Evolutionary conservation across 1,140 invertebrate species (phyloP), one percentile per base, ranked within the genome.

Genomic region (Chlorops oryzae): DNA sequence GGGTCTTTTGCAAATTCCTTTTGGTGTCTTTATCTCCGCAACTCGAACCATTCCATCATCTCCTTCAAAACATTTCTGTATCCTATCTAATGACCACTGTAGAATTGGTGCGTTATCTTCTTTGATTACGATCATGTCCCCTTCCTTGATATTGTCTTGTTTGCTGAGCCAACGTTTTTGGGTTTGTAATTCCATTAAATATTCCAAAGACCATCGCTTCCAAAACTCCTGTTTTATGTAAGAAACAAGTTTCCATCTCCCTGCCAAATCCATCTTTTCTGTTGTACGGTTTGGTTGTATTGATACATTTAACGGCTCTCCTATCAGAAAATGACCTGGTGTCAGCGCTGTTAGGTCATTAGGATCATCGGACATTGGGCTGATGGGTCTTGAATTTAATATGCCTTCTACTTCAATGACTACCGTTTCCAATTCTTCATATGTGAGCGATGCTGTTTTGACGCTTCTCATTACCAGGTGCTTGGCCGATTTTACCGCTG

Each of bases 1-100:
- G 13, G 39, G 4, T 9, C 54, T 37, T 40, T 52, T 52, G 3
- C 28, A 6, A 13, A 38, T 22, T 10, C 40, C 40, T 13, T 1
- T 15, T 12, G 4, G 10, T 23, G 44, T 52, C 48, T 48, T 43
- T 13, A 55, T 39, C 5, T 24, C 35, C 1, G 52, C 54, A 7
- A 55, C 53, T 23, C 54, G 27, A 6, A 44, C 24, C 12, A 35
- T 12, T 12, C 45, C 45, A 47, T 55, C 50, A n/a, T 9, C 3
- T 9, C 51, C 51, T 15, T 43, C 24, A 23, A 5, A 20, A 7
- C 9, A 17, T n/a, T 51, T 44, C 3, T 43, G 35, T 3, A 67
- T 49, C 41, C 59, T 46, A 28, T 59, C 69, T 2, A 65, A 18
- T 23, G 48, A 38, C 65, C 62, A 70, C 23, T 62, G 43, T 10